Base-by-base conservation (phyloP, 2,888 invertebrate genomes). In the Pristionchus maxplancki region DNA sequence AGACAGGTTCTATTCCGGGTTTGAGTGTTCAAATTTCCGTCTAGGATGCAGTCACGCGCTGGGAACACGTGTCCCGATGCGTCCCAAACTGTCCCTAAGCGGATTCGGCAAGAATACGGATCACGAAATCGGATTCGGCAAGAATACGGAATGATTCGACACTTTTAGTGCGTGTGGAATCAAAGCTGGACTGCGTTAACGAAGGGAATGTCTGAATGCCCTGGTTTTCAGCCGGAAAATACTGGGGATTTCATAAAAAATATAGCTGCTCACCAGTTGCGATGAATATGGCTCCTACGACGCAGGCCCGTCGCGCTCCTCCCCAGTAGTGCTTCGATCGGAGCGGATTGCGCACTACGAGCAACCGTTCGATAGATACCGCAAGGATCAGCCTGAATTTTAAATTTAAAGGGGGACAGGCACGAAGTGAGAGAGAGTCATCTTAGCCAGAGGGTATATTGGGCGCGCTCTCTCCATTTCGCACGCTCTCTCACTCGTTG, bases 321-420 rank as follows among this genome's bases (percentile, higher is more conserved):
- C 91, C 91, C 94, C 94, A 94, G 88, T 94, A 94, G 50, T 91
- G 90, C 83, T 94, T 92, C 1, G 94, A 92, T 17, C 94, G 90
- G 11, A 94, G 87, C 11, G 94, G 94, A 3, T 91, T 90, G 0
- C 93, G 89, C 8, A 94, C 91, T 9, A 94, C 93, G 67, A 93
- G 89, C 50, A 93, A 92, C 8, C 94, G 90, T 88, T 94, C 94
- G 11, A 94, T 90, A 4, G 93, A 94, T 11, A 94, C 94, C 0
- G 94, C 94, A 9, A 94, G 91, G 48, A 94, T 94, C 20, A 94
- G 89, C 93, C 94, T 93, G 85, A 86, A 92, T 0, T 44, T 40
- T 17, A 40, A 4, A 53, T 31, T 50, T 34, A 3, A 81, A 81
- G 17, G 5, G 31, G 40, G 3, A 78, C n/a, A n/a, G n/a, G n/a